Percentiles rank a stretch among this genome's conserved stretches.
Conservation (phyloP, 2,113 vertebrate species). For the Phainopepla nitens region DNA sequence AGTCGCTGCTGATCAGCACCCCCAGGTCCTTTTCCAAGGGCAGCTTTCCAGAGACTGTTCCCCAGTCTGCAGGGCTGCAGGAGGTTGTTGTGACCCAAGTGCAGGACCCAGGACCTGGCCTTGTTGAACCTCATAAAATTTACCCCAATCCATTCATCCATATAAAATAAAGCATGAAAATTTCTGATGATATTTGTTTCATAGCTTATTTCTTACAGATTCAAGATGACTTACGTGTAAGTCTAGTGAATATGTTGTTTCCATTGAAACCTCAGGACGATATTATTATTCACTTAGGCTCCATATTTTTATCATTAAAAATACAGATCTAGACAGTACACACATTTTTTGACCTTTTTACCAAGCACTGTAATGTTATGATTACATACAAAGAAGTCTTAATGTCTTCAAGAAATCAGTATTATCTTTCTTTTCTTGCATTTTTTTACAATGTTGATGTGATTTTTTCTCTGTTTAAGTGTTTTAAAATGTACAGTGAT, state of each 20-base stretch:
- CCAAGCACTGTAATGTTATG: background rate
- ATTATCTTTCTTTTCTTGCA: background rate
- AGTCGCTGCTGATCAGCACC: fast-evolving
- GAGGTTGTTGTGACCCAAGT: background rate
- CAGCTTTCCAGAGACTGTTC: background rate
- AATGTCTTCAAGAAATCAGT: background rate
- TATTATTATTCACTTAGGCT: background rate
- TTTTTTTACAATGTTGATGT: background rate
- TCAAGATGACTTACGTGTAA: background rate
- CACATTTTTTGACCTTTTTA: background rate
- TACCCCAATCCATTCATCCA: background rate
- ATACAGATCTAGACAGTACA: background rate
- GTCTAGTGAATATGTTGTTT: background rate
- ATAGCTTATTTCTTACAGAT: background rate
- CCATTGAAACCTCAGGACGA: background rate
- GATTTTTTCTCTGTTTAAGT: background rate
- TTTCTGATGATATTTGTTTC: background rate
- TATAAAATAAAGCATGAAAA: background rate
- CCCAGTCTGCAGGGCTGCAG: background rate
- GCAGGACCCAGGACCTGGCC: background rate
- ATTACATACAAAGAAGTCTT: background rate
- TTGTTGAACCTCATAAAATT: background rate
- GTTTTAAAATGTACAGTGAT: background rate
- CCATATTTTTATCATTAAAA: slow-evolving; percentile 3
- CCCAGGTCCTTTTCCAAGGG: background rate